Conservation (phyloP, 2,113 vertebrate genomes). For the Rhinichthys klamathensis region DNA sequence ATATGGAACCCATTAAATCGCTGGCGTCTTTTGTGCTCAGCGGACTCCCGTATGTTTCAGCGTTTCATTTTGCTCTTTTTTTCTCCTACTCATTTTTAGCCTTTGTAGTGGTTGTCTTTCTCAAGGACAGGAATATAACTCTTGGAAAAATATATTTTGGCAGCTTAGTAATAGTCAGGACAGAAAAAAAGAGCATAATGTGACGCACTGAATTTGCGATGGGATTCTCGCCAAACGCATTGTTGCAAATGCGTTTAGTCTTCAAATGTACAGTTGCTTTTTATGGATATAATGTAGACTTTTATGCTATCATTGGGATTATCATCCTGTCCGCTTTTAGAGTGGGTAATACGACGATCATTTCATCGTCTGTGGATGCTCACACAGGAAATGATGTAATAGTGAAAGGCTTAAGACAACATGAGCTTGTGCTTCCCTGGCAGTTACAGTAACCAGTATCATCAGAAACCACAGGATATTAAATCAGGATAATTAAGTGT, state of each 20-base stretch:
- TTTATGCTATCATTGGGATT: constrained; percentile 20
- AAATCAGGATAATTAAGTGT: constrained; percentile 33
- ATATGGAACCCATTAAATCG: constrained; percentile 62
- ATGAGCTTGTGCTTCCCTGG: constrained; percentile 26
- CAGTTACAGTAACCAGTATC: constrained; percentile 13
- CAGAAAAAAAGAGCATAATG: constrained; percentile 35
- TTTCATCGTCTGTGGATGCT: constrained; percentile 36
- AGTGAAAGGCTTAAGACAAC: constrained; percentile 16
- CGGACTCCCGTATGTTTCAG: constrained; percentile 55
- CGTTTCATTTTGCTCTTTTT: constrained; percentile 33
- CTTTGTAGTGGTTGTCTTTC: constrained; percentile 55
- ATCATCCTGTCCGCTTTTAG: constrained; percentile 19
- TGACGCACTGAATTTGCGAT: constrained; percentile 36
- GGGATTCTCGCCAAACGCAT: constrained; percentile 9
- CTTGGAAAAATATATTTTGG: constrained; percentile 58
- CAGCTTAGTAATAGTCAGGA: constrained; percentile 51
- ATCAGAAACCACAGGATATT: constrained; percentile 34
- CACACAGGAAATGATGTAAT: constrained; percentile 45
- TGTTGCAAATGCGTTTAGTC: constrained; percentile 7
- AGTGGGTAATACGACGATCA: constrained; percentile 10
- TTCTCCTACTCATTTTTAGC: constrained; percentile 31
- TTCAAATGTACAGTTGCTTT: constrained; percentile 31
- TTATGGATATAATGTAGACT: constrained; percentile 17
- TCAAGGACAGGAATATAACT: constrained; percentile 59
- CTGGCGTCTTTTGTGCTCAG: constrained; percentile 52